Evolutionary conservation across 2,888 invertebrate species (phyloP).

Genomic region (Diarsia rubi): DNA sequence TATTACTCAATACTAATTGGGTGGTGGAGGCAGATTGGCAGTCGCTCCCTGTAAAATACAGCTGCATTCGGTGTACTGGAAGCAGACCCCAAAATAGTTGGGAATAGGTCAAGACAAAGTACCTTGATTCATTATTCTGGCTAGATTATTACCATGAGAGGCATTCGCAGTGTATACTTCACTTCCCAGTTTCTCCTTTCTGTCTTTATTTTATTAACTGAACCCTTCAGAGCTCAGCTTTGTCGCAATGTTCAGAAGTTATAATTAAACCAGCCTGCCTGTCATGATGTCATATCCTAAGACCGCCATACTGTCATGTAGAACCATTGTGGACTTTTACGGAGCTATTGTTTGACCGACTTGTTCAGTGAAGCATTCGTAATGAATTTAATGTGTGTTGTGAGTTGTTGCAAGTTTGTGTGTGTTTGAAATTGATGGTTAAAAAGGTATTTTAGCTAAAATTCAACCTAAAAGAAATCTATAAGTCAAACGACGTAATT

Average conservation of each 20-base stretch:
- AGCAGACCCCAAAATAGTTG: too few species aligned
- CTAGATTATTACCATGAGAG: neutral
- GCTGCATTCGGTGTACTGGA: too few species aligned
- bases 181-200: constrained; percentile 6
- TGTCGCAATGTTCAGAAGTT: constrained; percentile 42
- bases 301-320: constrained; percentile 42
- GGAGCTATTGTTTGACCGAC: constrained; percentile 50
- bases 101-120: too few species aligned
- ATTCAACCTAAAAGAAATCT: neutral
- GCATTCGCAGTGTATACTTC: constrained; percentile 11
- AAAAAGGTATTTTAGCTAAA: neutral
- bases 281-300: constrained; percentile 61
- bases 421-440: neutral
- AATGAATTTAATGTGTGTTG: constrained; percentile 8
- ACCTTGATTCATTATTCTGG: neutral
- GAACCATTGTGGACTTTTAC: constrained; percentile 50
- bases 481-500: neutral
- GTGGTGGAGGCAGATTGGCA: too few species aligned
- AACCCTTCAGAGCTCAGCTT: constrained; percentile 8
- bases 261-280: constrained; percentile 51
- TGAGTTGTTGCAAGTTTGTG: neutral
- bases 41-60: too few species aligned
- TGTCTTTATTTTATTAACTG: constrained; percentile 12
- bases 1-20: too few species aligned
- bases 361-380: constrained; percentile 17